phyloP scores from a whole-genome alignment of 2,888 invertebrate genomes.

The Hirtodrosophila cameraria region DNA sequence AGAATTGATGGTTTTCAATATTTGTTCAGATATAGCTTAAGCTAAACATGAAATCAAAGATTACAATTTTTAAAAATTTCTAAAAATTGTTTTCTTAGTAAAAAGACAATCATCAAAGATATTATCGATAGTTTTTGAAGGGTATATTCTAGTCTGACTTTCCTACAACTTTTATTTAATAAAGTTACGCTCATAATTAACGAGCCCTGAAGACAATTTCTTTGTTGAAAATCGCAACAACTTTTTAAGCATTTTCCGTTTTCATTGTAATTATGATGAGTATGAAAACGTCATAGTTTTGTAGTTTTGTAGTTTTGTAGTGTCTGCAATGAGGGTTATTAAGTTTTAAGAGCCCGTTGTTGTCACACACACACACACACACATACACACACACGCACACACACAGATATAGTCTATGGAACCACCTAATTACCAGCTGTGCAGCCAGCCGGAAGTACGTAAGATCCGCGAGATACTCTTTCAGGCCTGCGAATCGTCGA shows the following conservation, averaged over 20 bases:
- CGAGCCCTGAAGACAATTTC: conserved; percentile 68
- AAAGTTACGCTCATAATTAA: conserved; percentile 53
- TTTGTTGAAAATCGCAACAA: conserved; percentile 67
- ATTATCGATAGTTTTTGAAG: no score
- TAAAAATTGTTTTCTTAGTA: no score
- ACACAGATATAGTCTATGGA: neutral
- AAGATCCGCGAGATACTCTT: conserved; percentile 20
- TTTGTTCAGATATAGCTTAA: no score
- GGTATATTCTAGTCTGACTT: neutral
- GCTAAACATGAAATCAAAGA: no score
- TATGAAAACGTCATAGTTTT: conserved; percentile 7
- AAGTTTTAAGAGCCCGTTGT: conserved; percentile 20
- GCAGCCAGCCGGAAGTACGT: conserved; percentile 47
- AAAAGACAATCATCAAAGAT: no score
- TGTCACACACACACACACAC: conserved; percentile 10
- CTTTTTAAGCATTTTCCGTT: conserved; percentile 65
- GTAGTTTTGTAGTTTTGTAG: conserved; percentile 17
- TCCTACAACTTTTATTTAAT: conserved; percentile 12
- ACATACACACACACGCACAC: neutral
- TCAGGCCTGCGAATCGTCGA: conserved; percentile 11
- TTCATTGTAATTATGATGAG: conserved; percentile 50
- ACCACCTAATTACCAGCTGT: conserved; percentile 60
- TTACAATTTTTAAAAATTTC: no score
- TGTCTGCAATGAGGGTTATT: conserved; percentile 25
- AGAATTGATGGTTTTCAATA: no score